Evolutionary conservation across 2,113 vertebrate genomes (phyloP).

Genomic region (Cheirogaleus medius): DNA sequence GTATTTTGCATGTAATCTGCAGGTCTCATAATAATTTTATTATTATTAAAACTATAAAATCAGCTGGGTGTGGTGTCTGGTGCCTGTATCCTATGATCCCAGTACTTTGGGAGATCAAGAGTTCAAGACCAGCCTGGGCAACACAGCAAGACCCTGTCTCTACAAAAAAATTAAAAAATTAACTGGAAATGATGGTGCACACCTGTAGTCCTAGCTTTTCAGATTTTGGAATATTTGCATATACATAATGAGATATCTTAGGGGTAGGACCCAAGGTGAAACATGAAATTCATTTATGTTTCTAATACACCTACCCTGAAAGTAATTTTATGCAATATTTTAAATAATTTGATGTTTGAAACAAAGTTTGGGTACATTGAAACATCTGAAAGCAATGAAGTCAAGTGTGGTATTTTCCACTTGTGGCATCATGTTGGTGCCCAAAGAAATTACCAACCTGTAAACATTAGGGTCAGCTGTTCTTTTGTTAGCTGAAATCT

Average conservation of each 20-base stretch:
- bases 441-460: not conserved
- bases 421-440: not conserved
- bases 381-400: not conserved
- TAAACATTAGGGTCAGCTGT: not conserved
- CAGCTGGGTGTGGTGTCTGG: not conserved
- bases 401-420: not conserved
- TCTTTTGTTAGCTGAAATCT: slow-evolving; percentile 13
- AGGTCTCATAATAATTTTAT: not conserved
- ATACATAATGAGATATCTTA: not conserved
- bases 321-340: not conserved
- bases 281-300: not conserved
- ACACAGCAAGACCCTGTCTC: too few relatives aligned
- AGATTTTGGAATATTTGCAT: not conserved
- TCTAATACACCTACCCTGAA: not conserved
- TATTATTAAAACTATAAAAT: not conserved
- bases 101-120: too few relatives aligned
- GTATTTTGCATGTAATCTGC: not conserved
- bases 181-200: too few relatives aligned
- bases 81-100: too few relatives aligned
- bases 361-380: not conserved
- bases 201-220: not conserved
- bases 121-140: too few relatives aligned
- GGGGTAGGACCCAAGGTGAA: not conserved
- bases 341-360: not conserved
- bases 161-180: too few relatives aligned